These are phyloP conservation scores for Homalodisca vitripennis DNA, from an alignment of 1,140 invertebrate genomes.

Conservation along the genomic window DNA sequence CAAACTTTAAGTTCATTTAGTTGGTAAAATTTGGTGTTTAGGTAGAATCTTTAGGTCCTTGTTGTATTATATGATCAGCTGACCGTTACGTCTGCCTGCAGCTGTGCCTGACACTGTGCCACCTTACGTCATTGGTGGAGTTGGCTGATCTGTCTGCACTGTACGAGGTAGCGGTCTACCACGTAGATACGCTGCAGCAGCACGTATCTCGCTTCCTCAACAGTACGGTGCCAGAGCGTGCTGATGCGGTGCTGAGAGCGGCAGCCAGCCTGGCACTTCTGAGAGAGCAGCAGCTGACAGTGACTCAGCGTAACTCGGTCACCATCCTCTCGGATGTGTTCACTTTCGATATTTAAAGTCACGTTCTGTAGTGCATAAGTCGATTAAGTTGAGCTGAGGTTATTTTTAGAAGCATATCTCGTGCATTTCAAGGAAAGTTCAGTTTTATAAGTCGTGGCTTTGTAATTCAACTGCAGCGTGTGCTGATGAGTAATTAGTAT, in stretches of 20 bases:
- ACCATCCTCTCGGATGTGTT: neutral
- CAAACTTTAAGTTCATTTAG: too few relatives aligned
- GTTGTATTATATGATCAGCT: too few relatives aligned
- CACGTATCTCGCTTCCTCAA: constrained; percentile 8
- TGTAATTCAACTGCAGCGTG: too few relatives aligned
- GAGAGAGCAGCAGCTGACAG: neutral
- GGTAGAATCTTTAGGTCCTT: too few relatives aligned
- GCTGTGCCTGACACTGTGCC: constrained; percentile 17
- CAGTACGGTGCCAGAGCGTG: constrained; percentile 1
- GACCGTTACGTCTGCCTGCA: neutral
- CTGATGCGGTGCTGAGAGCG: constrained; percentile 4
- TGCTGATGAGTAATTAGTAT: too few relatives aligned
- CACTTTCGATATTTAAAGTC: too few relatives aligned
- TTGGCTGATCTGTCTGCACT: neutral
- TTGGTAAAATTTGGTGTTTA: too few relatives aligned
- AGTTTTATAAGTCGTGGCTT: too few relatives aligned
- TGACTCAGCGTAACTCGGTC: constrained; percentile 7
- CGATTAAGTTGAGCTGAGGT: too few relatives aligned
- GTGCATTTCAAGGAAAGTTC: too few relatives aligned
- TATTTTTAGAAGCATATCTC: too few relatives aligned
- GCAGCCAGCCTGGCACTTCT: neutral
- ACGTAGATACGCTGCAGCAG: constrained; percentile 5
- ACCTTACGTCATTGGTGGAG: neutral
- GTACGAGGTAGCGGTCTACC: constrained; percentile 16
- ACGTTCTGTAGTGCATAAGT: too few relatives aligned